Evolutionary conservation across 2,113 vertebrate species (phyloP), one percentile per base, ranked within the genome.

Genomic region (Entomyzon cyanotis): DNA sequence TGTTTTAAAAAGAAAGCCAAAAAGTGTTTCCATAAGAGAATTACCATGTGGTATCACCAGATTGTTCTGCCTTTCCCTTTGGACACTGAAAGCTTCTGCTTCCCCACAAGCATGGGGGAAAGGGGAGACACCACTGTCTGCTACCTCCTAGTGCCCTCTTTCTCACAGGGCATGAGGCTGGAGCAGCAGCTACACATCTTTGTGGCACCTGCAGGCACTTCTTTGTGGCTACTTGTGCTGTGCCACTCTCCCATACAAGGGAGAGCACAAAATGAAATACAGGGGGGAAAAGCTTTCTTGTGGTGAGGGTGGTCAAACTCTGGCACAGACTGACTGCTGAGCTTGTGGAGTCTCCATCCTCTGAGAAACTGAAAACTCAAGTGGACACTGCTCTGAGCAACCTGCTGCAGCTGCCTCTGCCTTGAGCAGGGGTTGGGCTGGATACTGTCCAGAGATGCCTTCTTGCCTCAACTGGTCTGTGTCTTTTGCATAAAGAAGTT

Each of bases 31-130:
- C 28, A 11, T 8, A 74, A 58, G 30, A 74, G 60, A 70, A 91
- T 3, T 6, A 3, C 50, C 31, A 53, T 1, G 1, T 0, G 0
- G 25, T 15, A 42, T 42, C 84, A n/a, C 58, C 0, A 4, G 37
- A 12, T 13, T 63, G 8, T 46, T 58, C 56, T 71, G 63, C 58
- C 49, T 28, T 81, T 81, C 19, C 15, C 56, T 79, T 47, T 41
- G 53, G 20, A 35, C 64, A 53, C 6, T 62, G 71, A 75, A 84
- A 71, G n/a, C 42, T 83, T 76, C 75, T 44, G 49, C 49, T 68
- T 58, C 16, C 41, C 23, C 52, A 52, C 11, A 68, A 37, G 53
- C 62, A 76, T 1, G 0, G 6, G 46, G 17, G 9, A 71, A 67
- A 50, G 2, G 2, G 31, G 19, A 76, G 24, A 60, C 18, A 58